phyloP scores from a whole-genome alignment of 2,888 invertebrate species.

The Protodeltote pygarga region DNA sequence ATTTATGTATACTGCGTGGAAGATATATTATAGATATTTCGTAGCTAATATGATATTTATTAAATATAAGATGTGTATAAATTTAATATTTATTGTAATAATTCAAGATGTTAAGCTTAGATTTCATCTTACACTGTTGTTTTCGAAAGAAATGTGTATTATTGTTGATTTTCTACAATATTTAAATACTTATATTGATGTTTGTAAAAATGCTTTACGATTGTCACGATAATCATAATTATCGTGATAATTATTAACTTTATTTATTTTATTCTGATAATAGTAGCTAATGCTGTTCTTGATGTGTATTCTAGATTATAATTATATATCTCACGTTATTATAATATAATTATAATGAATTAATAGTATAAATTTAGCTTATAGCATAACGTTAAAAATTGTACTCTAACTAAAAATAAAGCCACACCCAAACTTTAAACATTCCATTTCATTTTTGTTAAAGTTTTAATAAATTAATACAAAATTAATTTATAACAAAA shows the following conservation, averaged over 20 bases:
- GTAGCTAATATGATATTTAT: slow-evolving; percentile 40
- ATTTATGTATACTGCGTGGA: slow-evolving; percentile 24
- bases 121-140: slow-evolving; percentile 27
- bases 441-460: slow-evolving; percentile 68
- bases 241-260: too few relatives aligned
- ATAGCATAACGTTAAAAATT: slow-evolving; percentile 64
- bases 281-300: slow-evolving; percentile 70
- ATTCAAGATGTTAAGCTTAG: slow-evolving; percentile 20
- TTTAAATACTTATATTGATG: slow-evolving; percentile 41
- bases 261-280: slow-evolving; percentile 43
- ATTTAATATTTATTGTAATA: slow-evolving; percentile 35
- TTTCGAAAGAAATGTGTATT: slow-evolving; percentile 39
- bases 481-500: slow-evolving; percentile 27
- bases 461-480: slow-evolving; percentile 41
- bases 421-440: slow-evolving; percentile 57
- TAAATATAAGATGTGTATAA: slow-evolving; percentile 35
- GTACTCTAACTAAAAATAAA: slow-evolving; percentile 63
- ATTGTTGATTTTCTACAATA: slow-evolving; percentile 50
- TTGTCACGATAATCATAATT: slow-evolving; percentile 26
- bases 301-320: slow-evolving; percentile 64
- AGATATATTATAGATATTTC: slow-evolving; percentile 32
- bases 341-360: slow-evolving; percentile 46
- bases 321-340: slow-evolving; percentile 60
- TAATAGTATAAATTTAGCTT: slow-evolving; percentile 45
- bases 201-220: slow-evolving; percentile 35